Evolutionary conservation across 2,113 vertebrate genomes (phyloP).

Genomic region (Nannobrachium achirus): DNA sequence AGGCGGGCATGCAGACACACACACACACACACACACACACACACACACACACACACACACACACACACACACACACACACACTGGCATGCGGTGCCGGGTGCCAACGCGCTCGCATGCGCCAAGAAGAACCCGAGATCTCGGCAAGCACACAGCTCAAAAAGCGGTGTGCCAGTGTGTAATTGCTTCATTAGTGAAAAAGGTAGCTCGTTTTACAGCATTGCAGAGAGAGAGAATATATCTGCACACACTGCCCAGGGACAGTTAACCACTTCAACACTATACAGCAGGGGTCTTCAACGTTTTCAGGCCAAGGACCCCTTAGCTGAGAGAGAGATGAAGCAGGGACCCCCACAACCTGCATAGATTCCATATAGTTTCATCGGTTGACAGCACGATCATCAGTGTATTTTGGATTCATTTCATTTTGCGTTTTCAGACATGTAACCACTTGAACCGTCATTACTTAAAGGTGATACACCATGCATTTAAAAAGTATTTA

Average conservation of each 20-base stretch:
- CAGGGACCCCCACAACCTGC: too few relatives aligned
- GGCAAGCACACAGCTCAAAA: slow-evolving; percentile 28
- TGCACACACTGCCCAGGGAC: background rate
- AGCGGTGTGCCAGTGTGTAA: slow-evolving; percentile 22
- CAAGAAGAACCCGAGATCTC: slow-evolving; percentile 4
- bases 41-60: slow-evolving; percentile 12
- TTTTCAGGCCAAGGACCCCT: too few relatives aligned
- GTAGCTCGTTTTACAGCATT: slow-evolving; percentile 25
- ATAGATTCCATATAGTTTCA: too few relatives aligned
- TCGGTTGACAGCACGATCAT: too few relatives aligned
- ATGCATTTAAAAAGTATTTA: too few relatives aligned
- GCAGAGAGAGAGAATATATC: background rate
- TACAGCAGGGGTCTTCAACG: too few relatives aligned
- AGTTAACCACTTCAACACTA: too few relatives aligned
- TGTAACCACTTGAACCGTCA: too few relatives aligned
- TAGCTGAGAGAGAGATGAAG: too few relatives aligned
- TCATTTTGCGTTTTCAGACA: too few relatives aligned
- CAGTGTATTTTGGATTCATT: too few relatives aligned
- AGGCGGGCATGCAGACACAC: background rate
- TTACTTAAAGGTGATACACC: too few relatives aligned
- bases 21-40: background rate
- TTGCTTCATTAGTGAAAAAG: slow-evolving; percentile 12
- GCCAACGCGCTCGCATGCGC: background rate
- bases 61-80: background rate
- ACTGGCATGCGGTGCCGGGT: background rate